These are phyloP conservation scores for Acronicta alni DNA, from an alignment of 2,888 invertebrate species.

Conservation along the genomic window DNA sequence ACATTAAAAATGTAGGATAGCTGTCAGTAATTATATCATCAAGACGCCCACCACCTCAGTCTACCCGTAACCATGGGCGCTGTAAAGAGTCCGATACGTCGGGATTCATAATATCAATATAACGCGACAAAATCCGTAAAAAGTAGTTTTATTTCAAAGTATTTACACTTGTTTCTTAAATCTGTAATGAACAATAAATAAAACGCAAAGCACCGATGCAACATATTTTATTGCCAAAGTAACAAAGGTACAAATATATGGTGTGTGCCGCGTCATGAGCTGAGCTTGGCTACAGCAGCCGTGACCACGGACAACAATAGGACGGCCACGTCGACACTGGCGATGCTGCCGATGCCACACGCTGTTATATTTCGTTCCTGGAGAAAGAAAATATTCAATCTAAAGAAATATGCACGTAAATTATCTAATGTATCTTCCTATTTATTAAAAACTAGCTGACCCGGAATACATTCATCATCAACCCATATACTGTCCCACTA, in stretches of 20 bases:
- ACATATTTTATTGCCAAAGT: slow-evolving; percentile 83
- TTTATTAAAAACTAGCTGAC: background rate
- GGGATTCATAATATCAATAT: too few species aligned
- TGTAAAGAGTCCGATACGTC: too few species aligned
- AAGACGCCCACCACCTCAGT: too few species aligned
- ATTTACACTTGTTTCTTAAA: too few species aligned
- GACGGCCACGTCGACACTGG: slow-evolving; percentile 60
- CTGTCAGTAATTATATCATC: too few species aligned
- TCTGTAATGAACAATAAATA: slow-evolving; percentile 5
- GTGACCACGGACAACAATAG: slow-evolving; percentile 58
- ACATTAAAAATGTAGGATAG: too few species aligned
- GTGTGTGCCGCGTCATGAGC: slow-evolving; percentile 41
- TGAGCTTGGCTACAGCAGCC: slow-evolving; percentile 45
- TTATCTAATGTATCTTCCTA: background rate
- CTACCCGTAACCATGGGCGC: too few species aligned
- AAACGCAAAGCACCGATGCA: slow-evolving; percentile 63
- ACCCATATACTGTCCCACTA: too few species aligned
- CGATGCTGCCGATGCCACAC: slow-evolving; percentile 76
- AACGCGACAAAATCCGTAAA: too few species aligned
- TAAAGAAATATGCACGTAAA: background rate
- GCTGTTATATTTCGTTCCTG: slow-evolving; percentile 82
- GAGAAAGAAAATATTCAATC: slow-evolving; percentile 30
- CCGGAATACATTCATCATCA: too few species aligned
- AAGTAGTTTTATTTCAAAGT: too few species aligned
- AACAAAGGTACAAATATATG: slow-evolving; percentile 83